Evolutionary conservation across 2,113 vertebrate species (phyloP), one percentile per base, ranked within the genome.

Genomic region (Pedionomus torquatus): DNA sequence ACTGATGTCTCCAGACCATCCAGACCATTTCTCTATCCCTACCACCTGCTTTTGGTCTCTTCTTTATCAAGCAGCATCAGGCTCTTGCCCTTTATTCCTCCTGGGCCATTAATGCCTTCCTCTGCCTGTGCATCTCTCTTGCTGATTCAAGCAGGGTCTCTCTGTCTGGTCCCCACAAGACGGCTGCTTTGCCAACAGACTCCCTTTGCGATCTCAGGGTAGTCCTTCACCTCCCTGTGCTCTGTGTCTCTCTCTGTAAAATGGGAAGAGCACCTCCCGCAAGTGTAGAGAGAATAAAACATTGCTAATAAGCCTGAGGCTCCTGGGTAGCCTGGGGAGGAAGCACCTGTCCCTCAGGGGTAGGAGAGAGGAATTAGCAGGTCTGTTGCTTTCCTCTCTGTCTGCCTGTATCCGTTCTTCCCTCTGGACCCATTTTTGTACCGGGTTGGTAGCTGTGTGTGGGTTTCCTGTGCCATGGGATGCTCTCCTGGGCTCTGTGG

Each of bases 321-420:
- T 88, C 68, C 71, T 23, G 48, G 35, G 80, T 55, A 82, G 84
- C 43, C 81, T 84, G 37, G 57, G 69, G 61, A 93, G 57, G 81
- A 95, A 90, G n/a, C n/a, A 41, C 79, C 35, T 80, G 44, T 44
- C 28, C 66, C 52, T 37, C 1, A 79, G 30, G 30, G 31, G 37
- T 61, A 82, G 52, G 25, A 91, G 43, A n/a, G 48, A 76, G 48
- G 26, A 94, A 68, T 79, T 71, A 68, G 23, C 39, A 76, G 44
- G 48, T 46, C 11, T 81, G 8, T 48, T 92, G 78, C 49, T 94
- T 48, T 82, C 44, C 23, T 41, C 52, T 57, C 4, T 63, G 30
- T 20, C 58, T 75, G 60, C 70, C 57, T 48, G 25, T 46, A 55
- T 24, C 57, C 0, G 0, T 57, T 83, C 17, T 63, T 83, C 41